Conservation (phyloP, 2,888 invertebrate genomes). For the Lithophane ornitopus region DNA sequence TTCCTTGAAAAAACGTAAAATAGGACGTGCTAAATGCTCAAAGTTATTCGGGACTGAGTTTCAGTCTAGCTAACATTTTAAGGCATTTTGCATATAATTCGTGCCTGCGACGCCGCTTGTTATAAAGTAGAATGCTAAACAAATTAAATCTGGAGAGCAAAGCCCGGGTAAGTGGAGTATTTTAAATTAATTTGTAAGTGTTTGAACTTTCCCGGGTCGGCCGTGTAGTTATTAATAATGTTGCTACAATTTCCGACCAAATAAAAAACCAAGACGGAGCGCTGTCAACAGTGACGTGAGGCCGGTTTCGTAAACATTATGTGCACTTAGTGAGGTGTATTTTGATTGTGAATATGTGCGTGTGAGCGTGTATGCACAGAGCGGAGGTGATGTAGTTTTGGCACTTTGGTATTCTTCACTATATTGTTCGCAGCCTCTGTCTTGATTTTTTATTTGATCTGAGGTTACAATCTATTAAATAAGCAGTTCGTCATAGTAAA, state of each 20-base stretch:
- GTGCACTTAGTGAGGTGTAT: too few species aligned
- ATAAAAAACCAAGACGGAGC: too few species aligned
- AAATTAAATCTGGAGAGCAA: constrained; percentile 49
- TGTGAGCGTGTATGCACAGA: too few species aligned
- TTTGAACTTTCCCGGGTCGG: constrained; percentile 36
- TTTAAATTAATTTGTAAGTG: constrained; percentile 58
- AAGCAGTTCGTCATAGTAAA: constrained; percentile 1
- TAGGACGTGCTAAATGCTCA: constrained; percentile 48
- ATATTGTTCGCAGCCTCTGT: too few species aligned
- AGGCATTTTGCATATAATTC: constrained; percentile 52
- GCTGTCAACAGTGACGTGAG: too few species aligned
- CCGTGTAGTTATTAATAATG: constrained; percentile 20
- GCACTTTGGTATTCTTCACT: too few species aligned
- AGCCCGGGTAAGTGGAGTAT: constrained; percentile 17
- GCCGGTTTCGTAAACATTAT: too few species aligned
- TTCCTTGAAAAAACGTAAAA: constrained; percentile 51
- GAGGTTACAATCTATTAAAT: constrained; percentile 1
- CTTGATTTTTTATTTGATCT: too few species aligned
- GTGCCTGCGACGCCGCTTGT: constrained; percentile 40
- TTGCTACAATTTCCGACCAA: background rate
- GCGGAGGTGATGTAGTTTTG: too few species aligned
- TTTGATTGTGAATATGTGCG: too few species aligned
- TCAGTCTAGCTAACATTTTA: constrained; percentile 39
- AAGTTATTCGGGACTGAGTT: constrained; percentile 37
- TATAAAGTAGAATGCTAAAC: constrained; percentile 55